These are phyloP conservation scores for Brachypodius melanocephalos DNA, from an alignment of 2,113 vertebrate genomes.

Conservation along the genomic window DNA sequence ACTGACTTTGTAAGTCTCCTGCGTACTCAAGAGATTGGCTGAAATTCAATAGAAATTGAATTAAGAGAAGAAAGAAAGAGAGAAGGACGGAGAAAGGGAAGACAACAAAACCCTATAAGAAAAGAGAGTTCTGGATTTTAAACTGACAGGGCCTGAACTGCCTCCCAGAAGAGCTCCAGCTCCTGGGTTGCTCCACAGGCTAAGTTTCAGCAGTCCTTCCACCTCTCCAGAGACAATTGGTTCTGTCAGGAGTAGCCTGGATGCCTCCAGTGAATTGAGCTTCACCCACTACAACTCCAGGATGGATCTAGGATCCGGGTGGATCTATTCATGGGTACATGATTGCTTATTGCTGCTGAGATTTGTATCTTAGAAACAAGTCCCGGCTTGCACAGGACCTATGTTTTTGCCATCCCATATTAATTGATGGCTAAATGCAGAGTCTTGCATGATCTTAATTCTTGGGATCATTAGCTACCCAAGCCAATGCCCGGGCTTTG, in stretches of 20 bases:
- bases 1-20: neutral
- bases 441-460: neutral
- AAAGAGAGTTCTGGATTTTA: neutral
- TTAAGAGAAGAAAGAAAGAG: neutral
- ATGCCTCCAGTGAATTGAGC: neutral
- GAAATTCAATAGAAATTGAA: neutral
- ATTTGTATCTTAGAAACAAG: neutral
- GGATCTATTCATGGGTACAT: neutral
- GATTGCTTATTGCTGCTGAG: neutral
- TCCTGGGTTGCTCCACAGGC: neutral
- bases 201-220: neutral
- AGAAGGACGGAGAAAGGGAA: neutral
- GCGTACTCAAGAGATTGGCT: neutral
- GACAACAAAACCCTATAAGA: neutral
- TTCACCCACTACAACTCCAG: neutral
- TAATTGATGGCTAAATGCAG: neutral
- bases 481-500: neutral
- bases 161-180: neutral
- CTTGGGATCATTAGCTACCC: neutral
- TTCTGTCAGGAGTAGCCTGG: neutral
- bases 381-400: neutral
- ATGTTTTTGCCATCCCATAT: fast-evolving
- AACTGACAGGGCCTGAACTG: neutral
- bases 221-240: neutral
- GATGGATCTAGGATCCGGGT: neutral